Percentiles rank a stretch among this genome's conserved stretches.
phyloP scores from a whole-genome alignment of 64 coral and sea anemone genomes.

The Stichodactyla mertensii region DNA sequence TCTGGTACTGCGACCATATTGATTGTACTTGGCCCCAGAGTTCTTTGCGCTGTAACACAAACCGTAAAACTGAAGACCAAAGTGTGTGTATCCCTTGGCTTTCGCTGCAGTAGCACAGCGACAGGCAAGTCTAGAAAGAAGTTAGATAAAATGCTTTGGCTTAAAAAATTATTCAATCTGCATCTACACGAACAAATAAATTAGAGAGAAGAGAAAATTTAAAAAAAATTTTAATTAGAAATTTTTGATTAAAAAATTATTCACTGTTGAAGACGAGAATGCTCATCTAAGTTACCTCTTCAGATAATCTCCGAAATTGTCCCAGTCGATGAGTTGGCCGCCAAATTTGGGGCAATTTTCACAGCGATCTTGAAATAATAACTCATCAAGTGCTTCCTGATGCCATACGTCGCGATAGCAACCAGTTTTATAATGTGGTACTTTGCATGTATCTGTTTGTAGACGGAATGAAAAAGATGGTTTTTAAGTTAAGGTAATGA shows the following conservation, averaged over 20 bases:
- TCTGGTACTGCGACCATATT: not conserved
- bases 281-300: conserved; percentile 23
- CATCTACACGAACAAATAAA: too few relatives aligned
- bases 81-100: conserved; percentile 29
- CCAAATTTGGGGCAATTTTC: conserved; percentile 1
- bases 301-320: conserved; percentile 29
- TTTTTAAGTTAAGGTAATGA: too few relatives aligned
- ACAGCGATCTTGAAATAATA: conserved; percentile 27
- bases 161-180: too few relatives aligned
- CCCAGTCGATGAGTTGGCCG: conserved; percentile 45
- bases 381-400: not conserved
- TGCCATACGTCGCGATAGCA: not conserved
- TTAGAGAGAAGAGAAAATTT: too few relatives aligned
- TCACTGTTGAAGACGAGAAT: not conserved
- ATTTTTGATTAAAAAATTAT: not conserved
- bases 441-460: not conserved
- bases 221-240: too few relatives aligned
- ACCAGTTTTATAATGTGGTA: not conserved
- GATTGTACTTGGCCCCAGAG: not conserved
- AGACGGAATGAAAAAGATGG: not conserved
- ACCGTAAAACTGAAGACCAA: conserved; percentile 40
- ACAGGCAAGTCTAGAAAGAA: conserved; percentile 28
- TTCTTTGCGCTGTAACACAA: conserved; percentile 8
- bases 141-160: too few relatives aligned
- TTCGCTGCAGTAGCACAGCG: conserved; percentile 40